Percentiles rank a stretch among this genome's conserved stretches.
phyloP scores from a whole-genome alignment of 2,797 vertebrate genomes.

The Sebastes miniatus region DNA sequence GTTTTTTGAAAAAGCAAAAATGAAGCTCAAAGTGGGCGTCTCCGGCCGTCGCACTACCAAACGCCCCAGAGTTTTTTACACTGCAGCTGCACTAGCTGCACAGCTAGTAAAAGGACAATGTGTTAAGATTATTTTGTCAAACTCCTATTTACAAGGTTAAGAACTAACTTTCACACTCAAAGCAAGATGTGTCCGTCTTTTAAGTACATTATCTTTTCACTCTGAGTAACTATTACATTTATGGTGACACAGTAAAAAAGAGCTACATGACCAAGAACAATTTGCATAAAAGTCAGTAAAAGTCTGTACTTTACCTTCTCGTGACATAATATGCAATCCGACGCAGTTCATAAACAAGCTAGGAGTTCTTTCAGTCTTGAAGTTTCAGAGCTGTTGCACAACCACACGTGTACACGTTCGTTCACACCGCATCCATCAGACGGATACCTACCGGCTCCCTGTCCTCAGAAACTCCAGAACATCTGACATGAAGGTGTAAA shows the following conservation, averaged over 20 bases:
- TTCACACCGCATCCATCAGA: not conserved
- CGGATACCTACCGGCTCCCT: not conserved
- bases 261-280: not conserved
- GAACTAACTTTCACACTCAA: not conserved
- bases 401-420: not conserved
- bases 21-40: too few species aligned
- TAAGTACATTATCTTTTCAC: not conserved
- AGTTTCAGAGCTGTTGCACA: not conserved
- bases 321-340: not conserved
- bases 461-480: not conserved
- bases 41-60: too few species aligned
- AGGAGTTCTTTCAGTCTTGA: not conserved
- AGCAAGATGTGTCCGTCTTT: not conserved
- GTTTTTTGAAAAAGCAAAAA: too few species aligned
- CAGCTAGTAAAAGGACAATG: too few species aligned
- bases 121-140: too few species aligned
- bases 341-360: not conserved
- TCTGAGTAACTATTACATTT: not conserved
- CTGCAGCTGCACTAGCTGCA: too few species aligned
- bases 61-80: too few species aligned
- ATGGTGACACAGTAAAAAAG: not conserved
- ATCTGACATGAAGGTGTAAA: slow-evolving; percentile 27
- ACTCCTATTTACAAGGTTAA: not conserved
- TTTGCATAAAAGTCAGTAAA: not conserved
- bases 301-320: not conserved